Conservation (phyloP, 2,888 invertebrate species). For the Danaus chrysippus region DNA sequence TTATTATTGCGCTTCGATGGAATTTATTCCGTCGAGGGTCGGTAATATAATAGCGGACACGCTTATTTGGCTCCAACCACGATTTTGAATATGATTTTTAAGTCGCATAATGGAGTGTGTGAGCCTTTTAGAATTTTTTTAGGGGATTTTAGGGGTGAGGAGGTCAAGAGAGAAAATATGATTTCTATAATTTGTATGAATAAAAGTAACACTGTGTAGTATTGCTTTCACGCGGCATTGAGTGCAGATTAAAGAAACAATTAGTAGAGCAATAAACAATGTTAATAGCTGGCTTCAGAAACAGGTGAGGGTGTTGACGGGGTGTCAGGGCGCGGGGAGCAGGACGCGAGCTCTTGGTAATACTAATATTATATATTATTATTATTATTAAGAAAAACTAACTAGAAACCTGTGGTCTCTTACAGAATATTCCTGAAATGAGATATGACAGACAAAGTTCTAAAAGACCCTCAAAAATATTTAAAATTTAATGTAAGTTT, state of each 20-base stretch:
- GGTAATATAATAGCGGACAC: constrained; percentile 64
- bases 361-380: too few species aligned
- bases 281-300: constrained; percentile 67
- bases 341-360: not conserved
- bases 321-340: not conserved
- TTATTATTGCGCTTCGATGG: constrained; percentile 78
- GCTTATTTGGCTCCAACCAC: constrained; percentile 59
- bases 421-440: not conserved
- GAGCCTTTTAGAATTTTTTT: constrained; percentile 64
- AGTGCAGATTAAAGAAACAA: constrained; percentile 60
- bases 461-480: not conserved
- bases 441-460: not conserved
- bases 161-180: constrained; percentile 36
- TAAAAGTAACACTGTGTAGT: constrained; percentile 38
- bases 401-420: too few species aligned
- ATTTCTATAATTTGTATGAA: constrained; percentile 28
- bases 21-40: constrained; percentile 69
- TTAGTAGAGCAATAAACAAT: constrained; percentile 64
- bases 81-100: constrained; percentile 78
- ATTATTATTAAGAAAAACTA: too few species aligned
- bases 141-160: constrained; percentile 43
- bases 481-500: too few species aligned
- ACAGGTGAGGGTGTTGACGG: constrained; percentile 53
- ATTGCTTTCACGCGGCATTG: constrained; percentile 64
- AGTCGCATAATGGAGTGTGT: constrained; percentile 74